Percentiles rank a stretch among this genome's conserved stretches.
Evolutionary conservation across 2,888 invertebrate genomes (phyloP).

Genomic region (Caradrina clavipalpis): DNA sequence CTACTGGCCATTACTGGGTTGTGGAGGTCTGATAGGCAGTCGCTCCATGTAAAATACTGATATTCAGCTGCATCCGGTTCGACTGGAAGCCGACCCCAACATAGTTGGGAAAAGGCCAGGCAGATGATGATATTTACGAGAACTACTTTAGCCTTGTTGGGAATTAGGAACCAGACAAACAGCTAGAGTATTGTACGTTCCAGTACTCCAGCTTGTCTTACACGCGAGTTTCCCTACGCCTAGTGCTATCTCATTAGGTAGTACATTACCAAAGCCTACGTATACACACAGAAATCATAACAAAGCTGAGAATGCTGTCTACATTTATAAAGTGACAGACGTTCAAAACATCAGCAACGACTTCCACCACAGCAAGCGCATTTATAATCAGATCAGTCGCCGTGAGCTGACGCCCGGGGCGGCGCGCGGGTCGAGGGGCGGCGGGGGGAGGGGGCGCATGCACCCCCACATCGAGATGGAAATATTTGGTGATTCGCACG

Average conservation of each 20-base stretch:
- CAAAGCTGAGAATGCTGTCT: conserved; percentile 21
- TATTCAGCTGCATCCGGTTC: no score
- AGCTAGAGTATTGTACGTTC: not conserved
- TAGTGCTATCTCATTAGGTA: not conserved
- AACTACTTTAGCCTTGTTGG: not conserved
- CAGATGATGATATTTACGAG: no score
- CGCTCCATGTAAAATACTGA: no score
- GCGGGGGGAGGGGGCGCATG: no score
- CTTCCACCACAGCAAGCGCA: conserved; percentile 22
- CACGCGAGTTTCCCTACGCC: not conserved
- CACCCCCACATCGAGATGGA: not conserved
- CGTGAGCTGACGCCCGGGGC: not conserved
- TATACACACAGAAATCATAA: conserved; percentile 6
- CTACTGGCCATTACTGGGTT: no score
- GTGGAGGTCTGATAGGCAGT: no score
- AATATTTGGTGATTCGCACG: conserved; percentile 2
- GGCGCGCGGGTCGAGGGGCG: no score
- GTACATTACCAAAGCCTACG: not conserved
- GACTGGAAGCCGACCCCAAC: no score
- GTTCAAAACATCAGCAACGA: conserved; percentile 18
- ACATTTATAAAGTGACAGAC: conserved; percentile 13
- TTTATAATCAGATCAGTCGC: conserved; percentile 32
- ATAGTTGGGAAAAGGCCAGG: no score
- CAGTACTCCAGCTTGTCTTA: not conserved
- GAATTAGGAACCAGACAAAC: not conserved